These are phyloP conservation scores for Cheilosia variabilis DNA, from an alignment of 2,888 invertebrate genomes.

Conservation along the genomic window DNA sequence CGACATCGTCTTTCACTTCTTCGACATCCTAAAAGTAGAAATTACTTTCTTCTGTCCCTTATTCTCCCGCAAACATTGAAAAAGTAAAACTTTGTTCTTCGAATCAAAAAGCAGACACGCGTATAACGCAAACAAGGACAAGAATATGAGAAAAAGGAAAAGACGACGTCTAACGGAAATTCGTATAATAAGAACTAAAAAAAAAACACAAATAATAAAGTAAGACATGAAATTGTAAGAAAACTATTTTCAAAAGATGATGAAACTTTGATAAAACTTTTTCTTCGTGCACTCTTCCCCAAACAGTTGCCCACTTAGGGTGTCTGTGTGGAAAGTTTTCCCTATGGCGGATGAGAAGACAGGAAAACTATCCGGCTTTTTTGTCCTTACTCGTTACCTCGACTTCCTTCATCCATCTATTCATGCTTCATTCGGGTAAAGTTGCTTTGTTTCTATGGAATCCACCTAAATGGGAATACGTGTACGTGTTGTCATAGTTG, in stretches of 20 bases:
- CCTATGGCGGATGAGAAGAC: not conserved
- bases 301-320: constrained; percentile 36
- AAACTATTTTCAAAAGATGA: constrained; percentile 74
- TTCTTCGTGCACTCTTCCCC: constrained; percentile 14
- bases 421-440: constrained; percentile 37
- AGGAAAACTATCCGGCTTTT: constrained; percentile 16
- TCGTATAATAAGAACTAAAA: constrained; percentile 19
- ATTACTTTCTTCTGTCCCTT: constrained; percentile 48
- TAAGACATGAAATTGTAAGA: constrained; percentile 68
- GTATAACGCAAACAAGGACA: constrained; percentile 51
- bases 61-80: not conserved
- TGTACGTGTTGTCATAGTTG: constrained; percentile 60
- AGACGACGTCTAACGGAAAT: constrained; percentile 30
- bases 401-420: constrained; percentile 6
- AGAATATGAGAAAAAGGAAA: constrained; percentile 17
- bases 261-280: constrained; percentile 73
- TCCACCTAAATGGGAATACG: constrained; percentile 39
- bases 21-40: constrained; percentile 62
- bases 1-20: constrained; percentile 18
- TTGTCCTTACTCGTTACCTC: constrained; percentile 32
- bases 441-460: constrained; percentile 46
- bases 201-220: constrained; percentile 26
- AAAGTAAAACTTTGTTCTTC: constrained; percentile 62
- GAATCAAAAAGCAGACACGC: constrained; percentile 60
- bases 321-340: constrained; percentile 53